A percentile compares a stretch with the other conserved stretches of the same genome.
phyloP scores from a whole-genome alignment of 2,113 vertebrate species.

The Chinchilla lanigera region DNA sequence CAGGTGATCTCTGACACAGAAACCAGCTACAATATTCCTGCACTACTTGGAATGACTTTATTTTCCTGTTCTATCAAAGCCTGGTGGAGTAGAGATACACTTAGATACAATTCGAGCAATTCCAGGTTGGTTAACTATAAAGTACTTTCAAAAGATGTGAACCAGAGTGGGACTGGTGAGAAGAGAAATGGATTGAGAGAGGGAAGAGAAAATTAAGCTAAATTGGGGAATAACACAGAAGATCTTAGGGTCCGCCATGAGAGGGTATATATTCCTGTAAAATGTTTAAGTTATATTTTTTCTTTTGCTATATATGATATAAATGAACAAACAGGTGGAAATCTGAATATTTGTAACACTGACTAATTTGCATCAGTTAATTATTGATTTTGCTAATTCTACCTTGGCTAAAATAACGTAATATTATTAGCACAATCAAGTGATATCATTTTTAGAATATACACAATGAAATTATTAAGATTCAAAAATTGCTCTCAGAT shows the following conservation, averaged over 20 bases:
- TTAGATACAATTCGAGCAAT: neutral
- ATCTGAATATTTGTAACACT: neutral
- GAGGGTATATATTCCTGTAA: neutral
- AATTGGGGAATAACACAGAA: neutral
- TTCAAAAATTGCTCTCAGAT: neutral
- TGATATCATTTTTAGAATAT: neutral
- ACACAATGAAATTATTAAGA: neutral
- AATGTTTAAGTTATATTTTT: neutral
- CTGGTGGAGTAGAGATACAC: neutral
- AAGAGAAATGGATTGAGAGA: neutral
- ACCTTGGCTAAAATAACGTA: neutral
- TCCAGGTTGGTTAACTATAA: neutral
- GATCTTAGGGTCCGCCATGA: neutral
- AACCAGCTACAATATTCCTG: neutral
- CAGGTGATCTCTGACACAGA: neutral
- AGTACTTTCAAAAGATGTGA: neutral
- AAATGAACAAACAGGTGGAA: neutral
- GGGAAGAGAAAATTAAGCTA: neutral
- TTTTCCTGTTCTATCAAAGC: neutral
- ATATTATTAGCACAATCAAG: neutral
- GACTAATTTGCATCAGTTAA: neutral
- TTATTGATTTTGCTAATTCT: neutral
- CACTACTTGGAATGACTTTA: neutral
- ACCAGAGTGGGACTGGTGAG: neutral
- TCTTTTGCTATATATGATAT: neutral